These are phyloP conservation scores for Rhynchophorus ferrugineus DNA, from an alignment of 1,140 invertebrate species.

Conservation along the genomic window DNA sequence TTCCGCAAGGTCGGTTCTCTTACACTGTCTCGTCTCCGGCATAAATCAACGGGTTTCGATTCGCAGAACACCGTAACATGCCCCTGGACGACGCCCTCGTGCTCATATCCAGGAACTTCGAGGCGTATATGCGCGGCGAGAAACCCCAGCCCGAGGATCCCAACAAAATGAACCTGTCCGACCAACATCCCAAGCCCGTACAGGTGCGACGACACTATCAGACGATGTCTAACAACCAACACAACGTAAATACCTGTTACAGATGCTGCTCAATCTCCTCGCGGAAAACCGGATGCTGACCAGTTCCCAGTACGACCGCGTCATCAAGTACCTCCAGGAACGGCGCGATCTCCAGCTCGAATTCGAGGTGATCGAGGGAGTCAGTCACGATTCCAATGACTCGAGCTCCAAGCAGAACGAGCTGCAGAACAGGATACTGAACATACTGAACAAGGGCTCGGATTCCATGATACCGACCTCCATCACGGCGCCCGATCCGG, in stretches of 20 bases:
- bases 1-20: constrained; percentile 62
- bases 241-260: no score
- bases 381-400: constrained; percentile 44
- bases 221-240: no score
- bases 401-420: constrained; percentile 55
- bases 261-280: constrained; percentile 66
- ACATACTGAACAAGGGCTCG: constrained; percentile 59
- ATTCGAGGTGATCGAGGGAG: constrained; percentile 56
- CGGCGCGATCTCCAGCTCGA: constrained; percentile 64
- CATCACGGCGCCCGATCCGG: constrained; percentile 22
- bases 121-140: constrained; percentile 62
- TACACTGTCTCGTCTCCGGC: neutral
- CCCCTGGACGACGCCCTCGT: constrained; percentile 82
- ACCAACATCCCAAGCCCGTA: constrained; percentile 61
- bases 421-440: constrained; percentile 76
- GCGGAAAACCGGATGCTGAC: constrained; percentile 74
- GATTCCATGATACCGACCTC: constrained; percentile 34
- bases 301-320: constrained; percentile 69
- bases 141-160: constrained; percentile 37
- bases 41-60: constrained; percentile 10
- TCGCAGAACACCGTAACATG: constrained; percentile 93
- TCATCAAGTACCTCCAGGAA: constrained; percentile 73
- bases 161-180: constrained; percentile 37
- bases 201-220: constrained; percentile 45
- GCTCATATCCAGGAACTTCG: constrained; percentile 72